Conservation (phyloP, 2,888 invertebrate genomes). For the Eupelmus urozonus region DNA sequence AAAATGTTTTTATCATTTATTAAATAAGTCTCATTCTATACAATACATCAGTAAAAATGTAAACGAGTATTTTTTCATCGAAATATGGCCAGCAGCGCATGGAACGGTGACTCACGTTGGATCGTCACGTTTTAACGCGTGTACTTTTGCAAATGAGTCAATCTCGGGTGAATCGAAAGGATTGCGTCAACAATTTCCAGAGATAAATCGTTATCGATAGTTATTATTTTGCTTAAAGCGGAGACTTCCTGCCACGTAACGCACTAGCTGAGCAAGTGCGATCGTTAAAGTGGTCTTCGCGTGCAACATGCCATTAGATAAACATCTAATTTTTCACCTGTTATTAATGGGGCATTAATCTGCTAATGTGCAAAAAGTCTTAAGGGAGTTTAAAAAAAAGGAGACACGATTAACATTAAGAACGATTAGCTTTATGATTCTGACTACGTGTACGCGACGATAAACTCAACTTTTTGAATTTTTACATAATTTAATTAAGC, state of each 20-base stretch:
- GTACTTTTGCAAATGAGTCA: slow-evolving; percentile 31
- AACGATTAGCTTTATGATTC: not conserved
- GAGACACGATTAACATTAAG: not conserved
- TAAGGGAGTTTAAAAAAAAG: not conserved
- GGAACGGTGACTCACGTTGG: not conserved
- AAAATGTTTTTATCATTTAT: too few species aligned
- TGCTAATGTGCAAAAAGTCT: slow-evolving; percentile 4
- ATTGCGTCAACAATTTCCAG: not conserved
- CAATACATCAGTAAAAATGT: too few species aligned
- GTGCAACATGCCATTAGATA: slow-evolving; percentile 36
- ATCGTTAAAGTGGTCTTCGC: slow-evolving; percentile 18
- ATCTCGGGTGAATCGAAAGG: not conserved
- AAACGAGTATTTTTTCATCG: not conserved
- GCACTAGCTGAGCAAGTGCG: not conserved
- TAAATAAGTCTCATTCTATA: too few species aligned
- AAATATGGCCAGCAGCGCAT: not conserved
- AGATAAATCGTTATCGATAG: not conserved
- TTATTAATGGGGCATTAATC: slow-evolving; percentile 20
- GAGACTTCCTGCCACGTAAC: not conserved
- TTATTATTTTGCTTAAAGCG: slow-evolving; percentile 13
- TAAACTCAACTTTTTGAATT: too few species aligned
- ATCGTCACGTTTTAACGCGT: slow-evolving; percentile 35
- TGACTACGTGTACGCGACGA: too few species aligned
- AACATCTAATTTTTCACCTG: slow-evolving; percentile 1
- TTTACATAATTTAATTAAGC: too few species aligned